These are phyloP conservation scores for Tragelaphus oryx DNA, from an alignment of 2,797 vertebrate genomes.

Conservation along the genomic window DNA sequence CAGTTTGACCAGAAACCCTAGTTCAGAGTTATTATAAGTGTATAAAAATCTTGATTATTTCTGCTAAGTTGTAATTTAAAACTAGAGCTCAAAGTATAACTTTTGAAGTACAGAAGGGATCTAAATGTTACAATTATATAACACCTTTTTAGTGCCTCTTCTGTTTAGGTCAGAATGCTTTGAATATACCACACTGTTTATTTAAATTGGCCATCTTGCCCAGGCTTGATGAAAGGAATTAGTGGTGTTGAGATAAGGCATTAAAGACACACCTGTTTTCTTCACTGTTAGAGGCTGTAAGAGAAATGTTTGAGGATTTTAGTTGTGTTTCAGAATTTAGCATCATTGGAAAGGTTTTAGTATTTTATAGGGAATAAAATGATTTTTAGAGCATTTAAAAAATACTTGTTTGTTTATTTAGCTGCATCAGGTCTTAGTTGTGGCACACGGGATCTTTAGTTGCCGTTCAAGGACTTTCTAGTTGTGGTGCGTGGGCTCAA, in stretches of 20 bases:
- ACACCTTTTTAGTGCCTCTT: neutral
- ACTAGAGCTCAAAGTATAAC: neutral
- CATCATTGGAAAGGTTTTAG: neutral
- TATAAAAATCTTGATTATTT: neutral
- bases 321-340: neutral
- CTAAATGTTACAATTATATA: neutral
- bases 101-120: neutral
- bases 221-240: conserved; percentile 17
- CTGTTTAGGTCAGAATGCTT: neutral
- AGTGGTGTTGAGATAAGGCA: neutral
- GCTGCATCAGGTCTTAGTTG: neutral
- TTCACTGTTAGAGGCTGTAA: neutral
- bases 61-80: conserved; percentile 18
- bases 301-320: neutral
- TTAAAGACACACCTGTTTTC: neutral
- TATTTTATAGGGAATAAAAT: neutral
- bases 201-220: conserved; percentile 23
- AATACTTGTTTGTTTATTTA: neutral
- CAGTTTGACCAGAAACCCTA: neutral
- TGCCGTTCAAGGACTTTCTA: neutral
- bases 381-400: neutral
- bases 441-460: neutral
- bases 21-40: neutral
- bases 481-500: neutral
- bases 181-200: neutral